These are phyloP conservation scores for Trichopoda pennipes DNA, from an alignment of 2,888 invertebrate genomes.

Conservation along the genomic window DNA sequence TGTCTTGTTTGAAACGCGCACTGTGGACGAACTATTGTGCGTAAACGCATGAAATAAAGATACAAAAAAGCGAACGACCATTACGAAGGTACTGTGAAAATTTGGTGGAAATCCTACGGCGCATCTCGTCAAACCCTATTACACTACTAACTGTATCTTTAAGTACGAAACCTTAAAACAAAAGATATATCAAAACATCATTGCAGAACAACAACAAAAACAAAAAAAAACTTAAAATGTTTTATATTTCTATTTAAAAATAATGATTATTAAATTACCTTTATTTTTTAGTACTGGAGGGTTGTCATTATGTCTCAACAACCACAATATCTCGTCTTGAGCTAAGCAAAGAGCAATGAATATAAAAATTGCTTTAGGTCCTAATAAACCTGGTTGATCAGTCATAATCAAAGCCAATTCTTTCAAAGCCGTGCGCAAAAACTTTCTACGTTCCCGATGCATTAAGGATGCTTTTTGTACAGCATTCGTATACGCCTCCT, in stretches of 20 bases:
- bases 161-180: too few relatives aligned
- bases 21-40: too few relatives aligned
- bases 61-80: too few relatives aligned
- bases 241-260: background rate
- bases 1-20: too few relatives aligned
- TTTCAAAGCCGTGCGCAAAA: slow-evolving; percentile 95
- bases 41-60: too few relatives aligned
- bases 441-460: slow-evolving; percentile 97
- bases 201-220: too few relatives aligned
- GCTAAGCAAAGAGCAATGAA: slow-evolving; percentile 98
- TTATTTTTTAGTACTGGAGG: slow-evolving; percentile 93
- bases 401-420: slow-evolving; percentile 97
- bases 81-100: too few relatives aligned
- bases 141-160: too few relatives aligned
- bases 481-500: slow-evolving; percentile 95
- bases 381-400: slow-evolving; percentile 97
- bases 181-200: too few relatives aligned
- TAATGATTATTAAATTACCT: slow-evolving; percentile 78
- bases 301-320: slow-evolving; percentile 97
- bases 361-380: slow-evolving; percentile 97
- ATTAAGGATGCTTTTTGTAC: slow-evolving; percentile 94
- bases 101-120: too few relatives aligned
- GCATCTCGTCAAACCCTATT: too few relatives aligned
- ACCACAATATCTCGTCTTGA: slow-evolving; percentile 98
- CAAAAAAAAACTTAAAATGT: background rate